These are phyloP conservation scores for Drosophila mojavensis DNA, from an alignment of 1,140 invertebrate species.

Conservation along the genomic window DNA sequence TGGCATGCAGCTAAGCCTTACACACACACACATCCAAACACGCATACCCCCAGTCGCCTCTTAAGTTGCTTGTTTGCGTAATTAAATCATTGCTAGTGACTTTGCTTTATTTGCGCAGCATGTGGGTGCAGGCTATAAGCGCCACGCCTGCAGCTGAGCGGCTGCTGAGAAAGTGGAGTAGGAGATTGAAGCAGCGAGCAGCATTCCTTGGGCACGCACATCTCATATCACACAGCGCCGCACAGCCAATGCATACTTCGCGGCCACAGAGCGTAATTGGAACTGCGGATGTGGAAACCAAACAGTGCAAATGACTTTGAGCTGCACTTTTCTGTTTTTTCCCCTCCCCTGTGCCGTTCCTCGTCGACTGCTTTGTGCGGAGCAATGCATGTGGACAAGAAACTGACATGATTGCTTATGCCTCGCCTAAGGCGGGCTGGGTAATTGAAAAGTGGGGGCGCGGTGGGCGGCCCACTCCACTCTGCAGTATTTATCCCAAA, in stretches of 20 bases:
- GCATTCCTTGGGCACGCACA: constrained; percentile 38
- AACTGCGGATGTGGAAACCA: constrained; percentile 64
- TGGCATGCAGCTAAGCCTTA: background rate
- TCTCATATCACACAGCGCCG: constrained; percentile 2
- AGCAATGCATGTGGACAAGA: background rate
- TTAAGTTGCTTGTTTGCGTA: constrained; percentile 53
- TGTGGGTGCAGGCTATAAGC: constrained; percentile 35
- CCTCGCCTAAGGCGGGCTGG: background rate
- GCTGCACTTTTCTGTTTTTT: constrained; percentile 36
- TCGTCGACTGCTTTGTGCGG: background rate
- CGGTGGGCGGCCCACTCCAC: background rate
- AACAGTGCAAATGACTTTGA: constrained; percentile 66
- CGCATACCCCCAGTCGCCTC: background rate
- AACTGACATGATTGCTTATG: constrained; percentile 27
- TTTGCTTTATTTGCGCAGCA: constrained; percentile 39
- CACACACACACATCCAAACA: background rate
- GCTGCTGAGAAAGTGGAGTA: background rate
- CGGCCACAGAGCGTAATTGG: constrained; percentile 63
- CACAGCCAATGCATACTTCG: constrained; percentile 33
- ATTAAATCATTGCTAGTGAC: constrained; percentile 66
- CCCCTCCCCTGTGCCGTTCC: background rate
- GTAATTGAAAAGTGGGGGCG: constrained; percentile 17
- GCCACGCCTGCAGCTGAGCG: background rate
- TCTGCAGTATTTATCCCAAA: background rate
- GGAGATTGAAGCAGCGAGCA: constrained; percentile 5